These are phyloP conservation scores for Stenodema calcarata DNA, from an alignment of 2,888 invertebrate genomes.

Conservation along the genomic window DNA sequence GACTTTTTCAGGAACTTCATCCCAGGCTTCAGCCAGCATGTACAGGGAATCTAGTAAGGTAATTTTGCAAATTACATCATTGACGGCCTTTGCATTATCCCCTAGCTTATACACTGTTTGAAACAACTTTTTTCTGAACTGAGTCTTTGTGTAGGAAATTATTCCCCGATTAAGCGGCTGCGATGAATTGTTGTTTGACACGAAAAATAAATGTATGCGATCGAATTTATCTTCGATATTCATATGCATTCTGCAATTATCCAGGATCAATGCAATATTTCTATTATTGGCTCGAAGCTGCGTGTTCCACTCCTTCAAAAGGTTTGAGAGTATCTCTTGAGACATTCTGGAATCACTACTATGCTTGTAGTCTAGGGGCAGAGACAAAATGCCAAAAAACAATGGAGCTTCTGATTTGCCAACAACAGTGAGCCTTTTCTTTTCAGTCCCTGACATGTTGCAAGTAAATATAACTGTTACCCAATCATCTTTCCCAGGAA, in stretches of 20 bases:
- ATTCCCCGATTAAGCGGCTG: not conserved
- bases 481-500: not conserved
- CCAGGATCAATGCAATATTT: conserved; percentile 15
- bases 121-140: not conserved
- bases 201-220: not conserved
- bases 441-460: conserved; percentile 39
- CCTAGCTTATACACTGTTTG: not conserved
- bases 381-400: not conserved
- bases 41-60: conserved; percentile 1
- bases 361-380: not conserved
- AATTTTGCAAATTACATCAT: not conserved
- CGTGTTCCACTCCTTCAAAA: not conserved
- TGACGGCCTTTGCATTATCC: not conserved
- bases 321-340: not conserved
- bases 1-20: not conserved
- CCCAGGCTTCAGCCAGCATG: conserved; percentile 12
- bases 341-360: not conserved
- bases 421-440: conserved; percentile 9
- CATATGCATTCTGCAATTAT: not conserved
- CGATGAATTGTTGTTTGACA: not conserved
- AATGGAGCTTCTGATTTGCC: conserved; percentile 17
- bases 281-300: not conserved
- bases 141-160: not conserved
- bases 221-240: not conserved
- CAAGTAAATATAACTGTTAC: conserved; percentile 2